Evolutionary conservation across 2,113 vertebrate species (phyloP).

Genomic region (Papio anubis): DNA sequence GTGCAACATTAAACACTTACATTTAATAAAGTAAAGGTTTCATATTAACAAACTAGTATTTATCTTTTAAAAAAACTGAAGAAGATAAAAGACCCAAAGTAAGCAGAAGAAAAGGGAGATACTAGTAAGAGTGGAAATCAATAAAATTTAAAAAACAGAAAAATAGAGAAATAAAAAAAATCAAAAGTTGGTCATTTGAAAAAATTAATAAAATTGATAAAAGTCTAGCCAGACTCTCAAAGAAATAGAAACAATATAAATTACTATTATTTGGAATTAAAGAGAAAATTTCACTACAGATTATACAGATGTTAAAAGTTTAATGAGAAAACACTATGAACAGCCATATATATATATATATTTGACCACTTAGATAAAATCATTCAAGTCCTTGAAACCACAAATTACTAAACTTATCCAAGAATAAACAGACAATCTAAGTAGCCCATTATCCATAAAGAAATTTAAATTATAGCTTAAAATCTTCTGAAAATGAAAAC

Average conservation of each 20-base stretch:
- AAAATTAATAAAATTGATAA: constrained; percentile 61
- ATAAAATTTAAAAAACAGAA: constrained; percentile 56
- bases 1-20: background rate
- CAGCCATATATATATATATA: background rate
- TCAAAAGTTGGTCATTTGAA: constrained; percentile 53
- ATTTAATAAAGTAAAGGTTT: background rate
- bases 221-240: background rate
- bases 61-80: constrained; percentile 13
- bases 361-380: background rate
- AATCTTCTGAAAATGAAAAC: background rate
- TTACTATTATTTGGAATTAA: constrained; percentile 21
- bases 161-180: constrained; percentile 62
- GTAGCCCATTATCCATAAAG: background rate
- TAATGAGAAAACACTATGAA: background rate
- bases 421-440: background rate
- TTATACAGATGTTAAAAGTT: background rate
- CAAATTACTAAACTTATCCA: background rate
- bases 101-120: background rate
- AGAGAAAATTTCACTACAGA: background rate
- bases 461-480: constrained; percentile 24
- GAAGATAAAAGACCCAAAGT: constrained; percentile 3
- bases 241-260: constrained; percentile 59
- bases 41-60: background rate
- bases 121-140: background rate
- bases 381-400: background rate